Base-by-base conservation (phyloP, 2,888 invertebrate genomes). In the Hanleya hanleyi region DNA sequence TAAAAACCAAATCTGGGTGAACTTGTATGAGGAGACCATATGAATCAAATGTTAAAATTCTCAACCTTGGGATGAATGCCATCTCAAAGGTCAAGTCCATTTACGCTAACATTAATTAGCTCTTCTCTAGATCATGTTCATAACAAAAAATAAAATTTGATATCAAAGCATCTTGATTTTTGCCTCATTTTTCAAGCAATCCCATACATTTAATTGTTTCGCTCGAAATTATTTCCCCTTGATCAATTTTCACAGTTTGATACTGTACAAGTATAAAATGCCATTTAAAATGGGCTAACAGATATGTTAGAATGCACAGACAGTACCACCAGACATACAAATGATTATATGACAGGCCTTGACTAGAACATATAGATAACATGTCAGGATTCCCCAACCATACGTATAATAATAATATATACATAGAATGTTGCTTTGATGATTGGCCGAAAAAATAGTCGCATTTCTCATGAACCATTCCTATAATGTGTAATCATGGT, bases 61-160 rank as follows among this genome's bases (percentile, higher is more conserved):
- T n/a, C 57, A 22, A 29, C 57, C 1, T 57, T 57, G 22, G n/a
- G n/a, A n/a, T n/a, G n/a, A n/a, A n/a, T n/a, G n/a, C n/a, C n/a
- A n/a, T n/a, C n/a, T n/a, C n/a, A n/a, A n/a, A n/a, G n/a, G n/a
- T n/a, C n/a, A n/a, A n/a, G n/a, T n/a, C n/a, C n/a, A n/a, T n/a
- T n/a, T n/a, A n/a, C n/a, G n/a, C n/a, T n/a, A n/a, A n/a, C n/a
- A n/a, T n/a, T n/a, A n/a, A n/a, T n/a, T 57, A 57, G 57, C 9
- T 9, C 9, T 57, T 29, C 29, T 57, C 15, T 57, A 29, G 57
- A 32, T 26, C 26, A 29, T 32, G 22, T 57, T 57, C 47, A 57
- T 57, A 57, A 57, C 57, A 57, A 57, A 57, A n/a, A 57, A 57
- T 57, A 57, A 57, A 57, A 57, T 57, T 57, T 57, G 29, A 57